A percentile compares a stretch with the other conserved stretches of the same genome.
Conservation (phyloP, 2,888 invertebrate genomes). For the Koerneria pararmatus region DNA sequence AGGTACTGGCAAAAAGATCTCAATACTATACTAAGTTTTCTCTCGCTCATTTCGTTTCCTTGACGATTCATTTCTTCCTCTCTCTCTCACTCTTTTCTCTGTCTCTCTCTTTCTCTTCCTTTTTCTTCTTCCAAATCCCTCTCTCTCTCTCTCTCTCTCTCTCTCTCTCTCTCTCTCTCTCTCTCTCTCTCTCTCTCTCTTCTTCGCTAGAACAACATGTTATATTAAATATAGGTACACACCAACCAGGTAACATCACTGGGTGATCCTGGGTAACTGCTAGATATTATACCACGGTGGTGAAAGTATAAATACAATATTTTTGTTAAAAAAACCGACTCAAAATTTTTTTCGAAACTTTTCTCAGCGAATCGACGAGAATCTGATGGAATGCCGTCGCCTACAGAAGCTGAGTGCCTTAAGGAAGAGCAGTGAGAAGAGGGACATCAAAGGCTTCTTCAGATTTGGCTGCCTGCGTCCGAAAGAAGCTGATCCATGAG, state of each 20-base stretch:
- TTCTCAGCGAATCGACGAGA: conserved; percentile 47
- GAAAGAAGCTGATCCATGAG: too few relatives aligned
- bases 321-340: conserved; percentile 21
- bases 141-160: conserved; percentile 1
- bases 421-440: conserved; percentile 32
- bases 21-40: neutral
- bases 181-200: neutral
- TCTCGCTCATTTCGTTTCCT: too few relatives aligned
- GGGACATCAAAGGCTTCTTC: too few relatives aligned
- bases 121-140: too few relatives aligned
- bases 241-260: neutral
- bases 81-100: too few relatives aligned
- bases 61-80: too few relatives aligned
- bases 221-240: neutral
- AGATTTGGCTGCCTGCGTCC: too few relatives aligned
- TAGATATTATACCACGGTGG: neutral
- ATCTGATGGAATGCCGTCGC: conserved; percentile 46
- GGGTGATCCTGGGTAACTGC: neutral
- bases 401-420: conserved; percentile 46
- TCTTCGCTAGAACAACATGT: conserved; percentile 18
- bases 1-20: neutral
- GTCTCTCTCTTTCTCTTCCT: too few relatives aligned
- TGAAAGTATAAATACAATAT: conserved; percentile 18
- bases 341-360: conserved; percentile 3
- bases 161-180: neutral